A percentile compares a stretch with the other conserved stretches of the same genome.
Evolutionary conservation across 2,113 vertebrate genomes (phyloP).

Genomic region (Oreochromis spilurus): DNA sequence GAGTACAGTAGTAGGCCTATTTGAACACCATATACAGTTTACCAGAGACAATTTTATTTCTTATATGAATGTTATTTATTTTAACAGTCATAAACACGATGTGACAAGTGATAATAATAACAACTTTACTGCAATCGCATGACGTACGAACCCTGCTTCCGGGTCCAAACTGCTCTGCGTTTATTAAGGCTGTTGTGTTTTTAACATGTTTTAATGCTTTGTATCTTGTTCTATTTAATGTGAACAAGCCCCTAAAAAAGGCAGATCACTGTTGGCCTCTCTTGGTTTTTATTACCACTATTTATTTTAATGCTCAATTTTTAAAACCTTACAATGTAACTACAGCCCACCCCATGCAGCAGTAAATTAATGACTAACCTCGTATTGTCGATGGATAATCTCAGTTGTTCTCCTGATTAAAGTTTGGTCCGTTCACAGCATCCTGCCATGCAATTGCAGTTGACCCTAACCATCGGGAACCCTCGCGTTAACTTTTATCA

Average conservation of each 20-base stretch:
- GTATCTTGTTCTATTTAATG: not conserved
- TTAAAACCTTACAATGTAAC: not conserved
- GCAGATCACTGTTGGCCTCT: not conserved
- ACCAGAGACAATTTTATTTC: not conserved
- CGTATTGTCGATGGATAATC: not conserved
- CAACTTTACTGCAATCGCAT: not conserved
- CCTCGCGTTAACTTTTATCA: not conserved
- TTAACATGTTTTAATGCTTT: not conserved
- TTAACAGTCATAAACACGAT: not conserved
- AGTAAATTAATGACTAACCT: not conserved
- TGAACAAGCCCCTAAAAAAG: not conserved
- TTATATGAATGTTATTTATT: not conserved
- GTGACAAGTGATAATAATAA: not conserved
- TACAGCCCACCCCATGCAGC: not conserved
- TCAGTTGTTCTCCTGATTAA: accelerated
- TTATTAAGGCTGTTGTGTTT: not conserved
- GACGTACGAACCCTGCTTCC: not conserved
- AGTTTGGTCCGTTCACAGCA: accelerated
- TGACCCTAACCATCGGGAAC: accelerated
- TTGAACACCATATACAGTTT: not conserved
- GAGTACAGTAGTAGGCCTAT: not conserved
- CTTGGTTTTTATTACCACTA: not conserved
- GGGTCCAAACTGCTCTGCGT: not conserved
- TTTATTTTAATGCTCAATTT: not conserved
- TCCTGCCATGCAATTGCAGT: not conserved